These are phyloP conservation scores for Dasyornis broadbenti DNA, from an alignment of 2,113 vertebrate genomes.

Conservation along the genomic window DNA sequence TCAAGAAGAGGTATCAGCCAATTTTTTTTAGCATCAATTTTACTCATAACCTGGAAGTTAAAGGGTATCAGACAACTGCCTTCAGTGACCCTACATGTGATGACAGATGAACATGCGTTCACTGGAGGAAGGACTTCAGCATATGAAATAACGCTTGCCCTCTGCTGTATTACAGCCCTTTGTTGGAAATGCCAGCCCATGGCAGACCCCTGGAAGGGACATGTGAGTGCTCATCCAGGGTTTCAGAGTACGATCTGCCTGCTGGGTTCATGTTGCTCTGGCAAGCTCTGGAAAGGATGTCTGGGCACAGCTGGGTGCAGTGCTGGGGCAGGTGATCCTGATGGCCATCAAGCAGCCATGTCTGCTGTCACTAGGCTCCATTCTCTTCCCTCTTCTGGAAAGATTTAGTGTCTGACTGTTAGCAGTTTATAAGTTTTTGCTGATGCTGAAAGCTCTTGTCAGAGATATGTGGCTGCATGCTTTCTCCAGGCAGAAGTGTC, in stretches of 20 bases:
- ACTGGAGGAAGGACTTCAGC: not conserved
- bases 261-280: accelerated
- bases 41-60: not conserved
- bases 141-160: not conserved
- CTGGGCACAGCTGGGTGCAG: not conserved
- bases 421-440: not conserved
- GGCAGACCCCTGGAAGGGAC: not conserved
- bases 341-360: accelerated
- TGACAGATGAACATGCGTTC: not conserved
- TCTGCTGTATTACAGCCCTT: not conserved
- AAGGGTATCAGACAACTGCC: not conserved
- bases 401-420: not conserved
- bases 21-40: not conserved
- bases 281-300: not conserved
- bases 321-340: accelerated
- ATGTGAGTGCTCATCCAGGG: accelerated
- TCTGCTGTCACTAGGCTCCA: not conserved
- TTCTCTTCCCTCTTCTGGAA: not conserved
- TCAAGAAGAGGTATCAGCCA: accelerated
- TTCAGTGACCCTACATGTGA: not conserved
- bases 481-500: not conserved
- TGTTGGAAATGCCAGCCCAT: not conserved
- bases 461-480: not conserved
- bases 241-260: not conserved
- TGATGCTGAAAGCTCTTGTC: not conserved